Base-by-base conservation (phyloP, 2,113 vertebrate genomes). In the Coracopsis vasa region DNA sequence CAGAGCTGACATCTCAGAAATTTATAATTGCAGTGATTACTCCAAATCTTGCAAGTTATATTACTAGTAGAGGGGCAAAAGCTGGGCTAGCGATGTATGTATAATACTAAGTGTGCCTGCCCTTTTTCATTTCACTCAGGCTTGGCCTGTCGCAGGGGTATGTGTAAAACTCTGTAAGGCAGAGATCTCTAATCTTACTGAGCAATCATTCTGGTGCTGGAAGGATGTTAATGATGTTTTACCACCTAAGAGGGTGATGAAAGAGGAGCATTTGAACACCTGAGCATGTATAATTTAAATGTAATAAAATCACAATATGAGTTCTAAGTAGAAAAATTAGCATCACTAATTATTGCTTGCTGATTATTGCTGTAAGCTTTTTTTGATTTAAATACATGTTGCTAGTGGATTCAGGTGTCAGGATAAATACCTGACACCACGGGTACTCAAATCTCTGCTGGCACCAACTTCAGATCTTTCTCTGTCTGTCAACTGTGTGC, bases 241-340 rank as follows among this genome's bases (percentile, higher is more conserved):
- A 71, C 71, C 90, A 78, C 86, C 91, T 92, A 67, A 85, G 89
- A 97, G 54, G 58, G 80, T 88, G 92, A 94, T 94, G 92, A 96
- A 95, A 96, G 73, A 78, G 91, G 93, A 96, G 92, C 54, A 35
- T 92, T 69, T 77, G 84, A 94, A 97, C 92, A 96, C 95, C 86
- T 94, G 86, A 92, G 89, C 95, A 78, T 88, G 84, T 95, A 87
- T 95, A 94, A 96, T 97, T 94, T 96, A 93, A 96, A 94, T 69
- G 84, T 94, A 96, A 96, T 96, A 97, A 94, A 95, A 94, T 94
- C 84, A 94, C 92, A 95, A 96, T 92, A 94, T 91, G 89, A 96
- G 70, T 85, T 90, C 92, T 94, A 91, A 95, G 94, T 96, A 80
- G 92, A 85, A 94, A 96, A 97, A 97, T 96, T 95, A 95, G n/a